Conservation (phyloP, 2,113 vertebrate genomes). For the Mesoclemmys tuberculata region DNA sequence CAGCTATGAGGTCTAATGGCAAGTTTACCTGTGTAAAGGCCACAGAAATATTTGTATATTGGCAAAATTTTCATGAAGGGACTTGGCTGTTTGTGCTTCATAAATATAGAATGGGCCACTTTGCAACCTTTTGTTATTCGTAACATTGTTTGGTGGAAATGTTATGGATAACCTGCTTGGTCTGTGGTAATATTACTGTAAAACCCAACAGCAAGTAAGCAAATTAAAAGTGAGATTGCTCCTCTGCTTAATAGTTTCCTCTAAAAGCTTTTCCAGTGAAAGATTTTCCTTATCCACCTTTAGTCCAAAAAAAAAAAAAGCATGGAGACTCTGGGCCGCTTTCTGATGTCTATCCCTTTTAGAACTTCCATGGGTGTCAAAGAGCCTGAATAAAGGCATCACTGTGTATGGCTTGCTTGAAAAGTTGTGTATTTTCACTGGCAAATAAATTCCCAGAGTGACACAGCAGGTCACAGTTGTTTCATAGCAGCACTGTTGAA, state of each 20-base stretch:
- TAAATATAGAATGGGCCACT: background rate
- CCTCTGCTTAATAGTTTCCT: background rate
- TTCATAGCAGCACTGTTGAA: background rate
- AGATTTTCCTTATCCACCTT: background rate
- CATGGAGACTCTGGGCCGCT: background rate
- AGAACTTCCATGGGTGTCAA: background rate
- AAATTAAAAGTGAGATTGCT: background rate
- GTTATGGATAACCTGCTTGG: background rate
- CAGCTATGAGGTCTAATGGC: background rate
- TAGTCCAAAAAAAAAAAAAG: background rate
- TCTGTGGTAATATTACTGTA: background rate
- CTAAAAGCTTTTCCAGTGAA: background rate
- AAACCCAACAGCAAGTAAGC: background rate
- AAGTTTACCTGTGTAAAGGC: background rate
- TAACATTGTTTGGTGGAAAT: background rate
- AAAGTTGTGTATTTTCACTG: background rate
- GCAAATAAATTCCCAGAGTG: background rate
- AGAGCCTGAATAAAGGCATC: background rate
- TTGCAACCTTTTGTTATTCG: background rate
- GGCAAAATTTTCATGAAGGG: background rate
- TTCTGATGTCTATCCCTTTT: background rate
- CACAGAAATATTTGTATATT: background rate
- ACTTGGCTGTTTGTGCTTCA: background rate
- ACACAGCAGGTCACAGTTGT: background rate
- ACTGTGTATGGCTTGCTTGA: background rate